These are phyloP conservation scores for Dione juno DNA, from an alignment of 2,888 invertebrate genomes.

Conservation along the genomic window DNA sequence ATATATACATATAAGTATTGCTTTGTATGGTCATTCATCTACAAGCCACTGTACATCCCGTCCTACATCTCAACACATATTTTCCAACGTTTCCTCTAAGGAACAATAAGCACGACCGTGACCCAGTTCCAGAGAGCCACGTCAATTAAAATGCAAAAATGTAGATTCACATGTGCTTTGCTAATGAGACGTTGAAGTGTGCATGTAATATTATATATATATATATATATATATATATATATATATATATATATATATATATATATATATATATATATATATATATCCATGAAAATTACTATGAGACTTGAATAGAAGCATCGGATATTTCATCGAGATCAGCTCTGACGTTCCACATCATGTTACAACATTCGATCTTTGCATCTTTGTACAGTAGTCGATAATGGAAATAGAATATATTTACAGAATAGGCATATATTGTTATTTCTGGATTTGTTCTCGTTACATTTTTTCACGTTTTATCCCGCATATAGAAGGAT, in stretches of 20 bases:
- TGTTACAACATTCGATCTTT: slow-evolving; percentile 27
- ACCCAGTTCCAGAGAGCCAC: slow-evolving; percentile 22
- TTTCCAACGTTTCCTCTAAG: slow-evolving; percentile 21
- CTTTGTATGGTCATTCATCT: not conserved
- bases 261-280: not conserved
- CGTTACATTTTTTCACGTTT: too few relatives aligned
- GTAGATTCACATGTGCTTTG: slow-evolving; percentile 14
- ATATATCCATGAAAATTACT: slow-evolving; percentile 10
- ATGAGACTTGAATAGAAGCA: slow-evolving; percentile 23
- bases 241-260: too few relatives aligned
- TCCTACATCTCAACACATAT: not conserved
- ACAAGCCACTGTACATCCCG: not conserved
- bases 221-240: not conserved
- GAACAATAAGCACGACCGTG: slow-evolving; percentile 31
- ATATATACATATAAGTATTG: not conserved
- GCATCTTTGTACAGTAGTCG: slow-evolving; percentile 9
- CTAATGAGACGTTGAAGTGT: slow-evolving; percentile 31
- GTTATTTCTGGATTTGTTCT: not conserved
- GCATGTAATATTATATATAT: not conserved
- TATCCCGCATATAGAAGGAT: too few relatives aligned
- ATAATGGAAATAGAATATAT: slow-evolving; percentile 4
- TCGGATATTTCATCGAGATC: slow-evolving; percentile 23
- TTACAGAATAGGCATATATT: not conserved
- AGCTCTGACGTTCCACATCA: slow-evolving; percentile 36
- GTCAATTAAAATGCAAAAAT: slow-evolving; percentile 30